Conservation (phyloP, 2,797 vertebrate species). For the Epinephelus coioides region DNA sequence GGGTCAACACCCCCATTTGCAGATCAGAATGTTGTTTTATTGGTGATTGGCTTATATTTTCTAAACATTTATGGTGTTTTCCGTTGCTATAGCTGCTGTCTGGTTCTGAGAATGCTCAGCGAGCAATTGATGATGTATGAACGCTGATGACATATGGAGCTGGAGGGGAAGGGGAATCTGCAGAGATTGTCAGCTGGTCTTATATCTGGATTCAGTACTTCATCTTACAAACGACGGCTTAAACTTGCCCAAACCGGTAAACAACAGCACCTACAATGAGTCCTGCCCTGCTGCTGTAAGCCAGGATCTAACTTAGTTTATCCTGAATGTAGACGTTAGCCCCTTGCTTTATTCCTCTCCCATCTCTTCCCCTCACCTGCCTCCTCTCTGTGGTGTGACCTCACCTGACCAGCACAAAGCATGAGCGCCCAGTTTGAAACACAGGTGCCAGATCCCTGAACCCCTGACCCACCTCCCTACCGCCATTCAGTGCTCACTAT, state of each 20-base stretch:
- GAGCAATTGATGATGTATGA: conserved; percentile 25
- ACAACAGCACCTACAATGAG: background rate
- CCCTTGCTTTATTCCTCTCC: conserved; percentile 40
- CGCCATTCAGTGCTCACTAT: conserved; percentile 26
- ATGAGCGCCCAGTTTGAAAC: conserved; percentile 69
- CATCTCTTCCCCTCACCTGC: conserved; percentile 47
- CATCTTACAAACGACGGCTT: background rate
- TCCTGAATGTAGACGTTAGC: conserved; percentile 23
- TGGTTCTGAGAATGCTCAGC: conserved; percentile 57
- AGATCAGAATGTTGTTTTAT: conserved; percentile 52
- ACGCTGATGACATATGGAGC: conserved; percentile 18
- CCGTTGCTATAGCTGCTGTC: conserved; percentile 13
- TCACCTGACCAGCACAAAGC: conserved; percentile 70
- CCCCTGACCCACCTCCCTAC: conserved; percentile 25
- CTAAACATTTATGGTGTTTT: conserved; percentile 22
- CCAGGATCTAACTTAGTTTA: conserved; percentile 14
- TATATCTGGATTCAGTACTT: conserved; percentile 8
- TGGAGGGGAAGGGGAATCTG: conserved; percentile 18
- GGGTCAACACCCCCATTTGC: conserved; percentile 77
- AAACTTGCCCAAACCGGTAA: background rate
- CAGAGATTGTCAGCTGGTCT: conserved; percentile 31
- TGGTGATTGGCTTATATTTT: conserved; percentile 39
- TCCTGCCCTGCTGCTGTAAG: conserved; percentile 9
- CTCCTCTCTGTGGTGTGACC: conserved; percentile 68
- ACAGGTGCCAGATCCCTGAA: conserved; percentile 40